Evolutionary conservation across 2,113 vertebrate species (phyloP).

Genomic region (Felis chaus): DNA sequence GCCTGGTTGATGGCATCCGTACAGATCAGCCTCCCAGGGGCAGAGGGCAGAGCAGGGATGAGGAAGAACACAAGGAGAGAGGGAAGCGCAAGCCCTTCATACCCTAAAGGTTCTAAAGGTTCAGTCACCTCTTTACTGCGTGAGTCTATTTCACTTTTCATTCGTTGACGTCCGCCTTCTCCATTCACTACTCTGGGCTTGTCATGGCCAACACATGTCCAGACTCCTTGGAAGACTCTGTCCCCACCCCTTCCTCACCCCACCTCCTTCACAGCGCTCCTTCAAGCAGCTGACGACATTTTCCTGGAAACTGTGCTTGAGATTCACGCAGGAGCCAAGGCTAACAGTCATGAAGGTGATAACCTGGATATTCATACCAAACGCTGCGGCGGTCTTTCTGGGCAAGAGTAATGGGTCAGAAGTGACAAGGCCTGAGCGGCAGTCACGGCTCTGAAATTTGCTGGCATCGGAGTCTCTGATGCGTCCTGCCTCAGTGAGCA

Average conservation of each 20-base stretch:
- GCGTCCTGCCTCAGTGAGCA: neutral
- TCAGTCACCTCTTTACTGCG: too few species aligned
- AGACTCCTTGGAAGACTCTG: neutral
- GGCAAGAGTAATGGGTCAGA: too few species aligned
- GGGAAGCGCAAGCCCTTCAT: rapidly evolving
- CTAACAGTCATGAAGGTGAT: neutral
- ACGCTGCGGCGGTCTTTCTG: neutral
- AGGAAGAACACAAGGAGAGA: too few species aligned
- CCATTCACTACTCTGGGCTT: rapidly evolving
- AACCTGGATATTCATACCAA: neutral
- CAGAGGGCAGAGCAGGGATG: neutral
- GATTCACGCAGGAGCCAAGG: rapidly evolving
- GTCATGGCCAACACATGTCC: neutral
- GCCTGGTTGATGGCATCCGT: rapidly evolving
- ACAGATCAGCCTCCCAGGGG: neutral
- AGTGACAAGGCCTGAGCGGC: neutral
- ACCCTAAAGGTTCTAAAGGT: neutral
- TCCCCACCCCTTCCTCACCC: neutral
- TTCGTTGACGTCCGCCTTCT: neutral
- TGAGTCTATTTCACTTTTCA: neutral
- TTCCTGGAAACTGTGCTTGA: neutral
- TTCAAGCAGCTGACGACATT: neutral
- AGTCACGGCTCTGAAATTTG: rapidly evolving
- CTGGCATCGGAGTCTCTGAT: too few species aligned
- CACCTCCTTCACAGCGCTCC: too few species aligned